Evolutionary conservation across 2,888 invertebrate genomes (phyloP).

Genomic region (Aelia acuminata): DNA sequence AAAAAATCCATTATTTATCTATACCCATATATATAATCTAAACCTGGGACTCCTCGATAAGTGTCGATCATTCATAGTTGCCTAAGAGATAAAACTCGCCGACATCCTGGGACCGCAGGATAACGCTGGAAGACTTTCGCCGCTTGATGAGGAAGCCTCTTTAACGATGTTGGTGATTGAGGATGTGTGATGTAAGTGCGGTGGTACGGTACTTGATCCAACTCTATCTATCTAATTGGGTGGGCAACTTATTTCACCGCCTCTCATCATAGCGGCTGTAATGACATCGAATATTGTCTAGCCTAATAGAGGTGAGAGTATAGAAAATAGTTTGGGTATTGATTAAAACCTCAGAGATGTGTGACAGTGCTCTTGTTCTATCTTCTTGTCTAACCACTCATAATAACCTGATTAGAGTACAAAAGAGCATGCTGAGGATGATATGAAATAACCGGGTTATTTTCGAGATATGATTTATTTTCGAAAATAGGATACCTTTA

Average conservation of each 20-base stretch:
- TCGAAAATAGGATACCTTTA: no score
- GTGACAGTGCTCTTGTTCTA: no score
- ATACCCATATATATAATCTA: no score
- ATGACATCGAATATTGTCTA: neutral
- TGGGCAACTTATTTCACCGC: neutral
- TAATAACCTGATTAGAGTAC: no score
- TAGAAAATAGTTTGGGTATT: neutral
- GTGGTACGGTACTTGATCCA: neutral
- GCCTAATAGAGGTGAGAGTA: neutral
- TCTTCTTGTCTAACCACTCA: no score
- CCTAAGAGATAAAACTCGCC: neutral
- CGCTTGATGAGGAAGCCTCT: neutral
- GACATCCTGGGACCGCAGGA: neutral
- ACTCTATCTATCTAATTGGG: neutral
- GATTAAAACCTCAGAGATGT: constrained; percentile 7
- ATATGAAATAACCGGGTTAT: no score
- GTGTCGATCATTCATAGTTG: no score
- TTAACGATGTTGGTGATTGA: neutral
- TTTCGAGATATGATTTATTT: no score
- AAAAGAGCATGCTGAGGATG: no score
- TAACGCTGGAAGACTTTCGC: constrained; percentile 16
- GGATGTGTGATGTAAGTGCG: constrained; percentile 33
- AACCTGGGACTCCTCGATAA: no score
- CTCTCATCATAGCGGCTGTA: neutral
- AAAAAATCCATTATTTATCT: no score